These are phyloP conservation scores for Porphyrio hochstetteri DNA, from an alignment of 2,113 vertebrate species.

Conservation along the genomic window DNA sequence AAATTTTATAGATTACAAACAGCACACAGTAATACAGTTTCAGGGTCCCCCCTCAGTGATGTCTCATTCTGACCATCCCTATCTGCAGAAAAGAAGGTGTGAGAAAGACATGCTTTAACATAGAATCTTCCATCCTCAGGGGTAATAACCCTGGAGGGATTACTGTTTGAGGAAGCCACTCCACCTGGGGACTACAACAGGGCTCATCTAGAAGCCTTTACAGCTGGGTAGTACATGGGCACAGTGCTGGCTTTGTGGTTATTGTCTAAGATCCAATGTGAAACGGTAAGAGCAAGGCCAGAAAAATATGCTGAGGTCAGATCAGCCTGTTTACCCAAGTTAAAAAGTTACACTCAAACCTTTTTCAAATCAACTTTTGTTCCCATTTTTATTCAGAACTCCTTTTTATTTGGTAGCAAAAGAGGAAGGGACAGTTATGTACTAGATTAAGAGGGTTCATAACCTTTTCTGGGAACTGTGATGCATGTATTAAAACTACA, in stretches of 20 bases:
- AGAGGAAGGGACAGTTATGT: not conserved
- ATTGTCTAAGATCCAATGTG: not conserved
- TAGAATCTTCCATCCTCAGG: not conserved
- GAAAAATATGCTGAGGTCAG: not conserved
- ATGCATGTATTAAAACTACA: not conserved
- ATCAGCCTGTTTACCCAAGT: not conserved
- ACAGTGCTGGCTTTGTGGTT: not conserved
- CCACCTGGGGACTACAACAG: not conserved
- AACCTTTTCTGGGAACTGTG: not conserved
- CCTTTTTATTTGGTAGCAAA: not conserved
- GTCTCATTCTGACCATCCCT: not conserved
- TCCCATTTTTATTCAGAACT: not conserved
- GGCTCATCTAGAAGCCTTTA: not conserved
- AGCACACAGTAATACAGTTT: not conserved
- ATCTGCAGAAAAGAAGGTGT: not conserved
- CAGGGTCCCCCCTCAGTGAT: not conserved
- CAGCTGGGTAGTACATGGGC: not conserved
- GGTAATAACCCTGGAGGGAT: not conserved
- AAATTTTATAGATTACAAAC: not conserved
- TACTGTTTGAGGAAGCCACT: not conserved
- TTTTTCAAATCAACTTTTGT: not conserved
- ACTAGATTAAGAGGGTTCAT: not conserved
- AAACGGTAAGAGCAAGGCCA: not conserved
- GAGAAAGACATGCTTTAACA: not conserved
- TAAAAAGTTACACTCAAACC: not conserved